Conservation (phyloP, 2,888 invertebrate species). For the Leptopilina drosophilae region DNA sequence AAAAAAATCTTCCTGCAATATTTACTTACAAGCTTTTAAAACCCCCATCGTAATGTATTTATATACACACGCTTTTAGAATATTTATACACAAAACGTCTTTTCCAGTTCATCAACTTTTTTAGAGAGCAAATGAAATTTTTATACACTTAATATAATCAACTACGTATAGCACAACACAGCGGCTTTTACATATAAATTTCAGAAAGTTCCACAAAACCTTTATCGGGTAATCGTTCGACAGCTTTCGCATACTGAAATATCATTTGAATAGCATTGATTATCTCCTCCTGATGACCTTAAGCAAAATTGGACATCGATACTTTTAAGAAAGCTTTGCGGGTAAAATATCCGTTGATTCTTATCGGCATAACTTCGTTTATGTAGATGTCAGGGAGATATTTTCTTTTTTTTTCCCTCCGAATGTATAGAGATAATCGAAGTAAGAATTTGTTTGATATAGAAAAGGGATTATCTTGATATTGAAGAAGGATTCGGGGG, state of each 20-base stretch:
- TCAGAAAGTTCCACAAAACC: not conserved
- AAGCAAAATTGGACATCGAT: conserved; percentile 46
- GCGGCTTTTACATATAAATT: not conserved
- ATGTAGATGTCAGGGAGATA: conserved; percentile 51
- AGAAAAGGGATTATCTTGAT: conserved; percentile 46
- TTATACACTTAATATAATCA: not conserved
- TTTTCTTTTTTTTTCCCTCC: conserved; percentile 25
- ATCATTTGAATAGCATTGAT: conserved; percentile 34
- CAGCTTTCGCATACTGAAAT: conserved; percentile 3
- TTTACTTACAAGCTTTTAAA: not conserved
- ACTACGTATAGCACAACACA: not conserved
- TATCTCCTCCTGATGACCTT: conserved; percentile 27
- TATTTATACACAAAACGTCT: not conserved
- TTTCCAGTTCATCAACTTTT: conserved; percentile 14
- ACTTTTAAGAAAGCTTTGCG: conserved; percentile 29
- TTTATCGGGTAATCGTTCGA: conserved; percentile 2
- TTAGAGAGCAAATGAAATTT: not conserved
- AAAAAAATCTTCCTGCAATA: not conserved
- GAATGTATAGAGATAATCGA: conserved; percentile 38
- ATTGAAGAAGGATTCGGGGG: conserved; percentile 50
- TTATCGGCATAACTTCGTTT: conserved; percentile 7
- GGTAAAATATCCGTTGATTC: conserved; percentile 4
- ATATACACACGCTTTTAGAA: not conserved
- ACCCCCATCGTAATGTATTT: not conserved
- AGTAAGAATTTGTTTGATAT: conserved; percentile 48